Base-by-base conservation (phyloP, 1,140 invertebrate genomes). In the Scaptomyza montana region DNA sequence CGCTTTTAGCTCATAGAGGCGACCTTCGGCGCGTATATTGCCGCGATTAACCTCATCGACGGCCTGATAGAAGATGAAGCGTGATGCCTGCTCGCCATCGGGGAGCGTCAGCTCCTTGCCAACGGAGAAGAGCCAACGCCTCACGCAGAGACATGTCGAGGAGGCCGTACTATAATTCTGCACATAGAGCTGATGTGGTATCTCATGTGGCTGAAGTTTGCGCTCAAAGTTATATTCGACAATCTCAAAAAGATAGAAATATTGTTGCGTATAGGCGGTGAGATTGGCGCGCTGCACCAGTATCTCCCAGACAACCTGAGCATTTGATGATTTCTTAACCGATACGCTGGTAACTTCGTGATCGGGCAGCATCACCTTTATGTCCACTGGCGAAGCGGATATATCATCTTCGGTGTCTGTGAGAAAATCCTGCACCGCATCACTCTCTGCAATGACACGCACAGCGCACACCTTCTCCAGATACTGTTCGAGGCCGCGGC, bases 91-190 rank as follows among this genome's bases (percentile, higher is more conserved):
- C 47, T 93, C 80, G 61, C 93, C 93, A 9, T 93, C 93, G 72
- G 95, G 94, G 51, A 98, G 92, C 25, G 94, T 93, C 12, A 96
- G 93, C 92, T 98, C 97, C 80, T 94, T 94, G 43, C 93, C 92
- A 36, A 96, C 93, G 39, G 96, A 95, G 93, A 99, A 99, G 25
- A 99, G 92, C 98, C 98, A 99, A 93, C 98, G 98, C 46, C 97
- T 94, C 46, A 99, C 93, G 56, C 96, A 95, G n/a, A 99, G 93
- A 92, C 99, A 99, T 10, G 98, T 99, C 55, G 97, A 97, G 28
- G 97, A 98, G 21, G 98, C 98, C n/a, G 98, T 99, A 71, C 97
- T 98, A 90, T 99, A 99, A 93, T 99, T 99, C 93, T 99, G 98
- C 77, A 99, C 98, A 92, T 99, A 99, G 53, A 99, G 93, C 82